Evolutionary conservation across 1,140 invertebrate genomes (phyloP), one percentile per base, ranked within the genome.

Genomic region (Spodoptera frugiperda): DNA sequence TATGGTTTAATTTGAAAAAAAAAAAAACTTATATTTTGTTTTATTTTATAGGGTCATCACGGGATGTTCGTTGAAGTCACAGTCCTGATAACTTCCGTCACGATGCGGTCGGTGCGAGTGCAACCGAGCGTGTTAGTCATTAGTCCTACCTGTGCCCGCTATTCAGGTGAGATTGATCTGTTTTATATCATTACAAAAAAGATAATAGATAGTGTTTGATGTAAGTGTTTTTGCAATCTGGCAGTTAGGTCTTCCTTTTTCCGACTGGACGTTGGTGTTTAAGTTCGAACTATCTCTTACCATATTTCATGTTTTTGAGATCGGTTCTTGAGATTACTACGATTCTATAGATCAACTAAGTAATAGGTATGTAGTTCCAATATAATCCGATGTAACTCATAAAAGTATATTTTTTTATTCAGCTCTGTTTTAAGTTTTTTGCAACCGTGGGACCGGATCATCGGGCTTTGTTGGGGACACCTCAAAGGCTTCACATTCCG

Each of bases 11-110:
- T 46, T 63, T 10, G n/a, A 21, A 21, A 25, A 46, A n/a, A n/a
- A n/a, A n/a, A n/a, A 46, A 53, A 59, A 21, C 6, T 11, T 12
- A 49, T 73, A 49, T 59, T 61, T 48, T 51, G n/a, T 73, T 61
- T 48, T 59, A 33, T 73, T 30, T 17, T 51, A 46, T 61, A 61
- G 71, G 71, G 71, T 73, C 44, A 78, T 79, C 68, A 78, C 80
- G 81, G 84, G 76, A 83, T 83, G 84, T 87, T 80, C 85, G 81
- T 82, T 86, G 87, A 84, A 86, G 85, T 68, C 82, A 78, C 79
- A 78, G 80, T 85, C 80, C 83, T 84, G 86, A 88, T 87, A 80
- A 70, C 87, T 89, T 93, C 91, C 91, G 91, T 84, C 78, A 82
- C 82, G 87, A 78, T 55, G 61, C 82, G 78, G 87, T 77, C 82